A percentile compares a stretch with the other conserved stretches of the same genome.
Evolutionary conservation across 2,113 vertebrate species (phyloP).

Genomic region (Oreochromis niloticus): DNA sequence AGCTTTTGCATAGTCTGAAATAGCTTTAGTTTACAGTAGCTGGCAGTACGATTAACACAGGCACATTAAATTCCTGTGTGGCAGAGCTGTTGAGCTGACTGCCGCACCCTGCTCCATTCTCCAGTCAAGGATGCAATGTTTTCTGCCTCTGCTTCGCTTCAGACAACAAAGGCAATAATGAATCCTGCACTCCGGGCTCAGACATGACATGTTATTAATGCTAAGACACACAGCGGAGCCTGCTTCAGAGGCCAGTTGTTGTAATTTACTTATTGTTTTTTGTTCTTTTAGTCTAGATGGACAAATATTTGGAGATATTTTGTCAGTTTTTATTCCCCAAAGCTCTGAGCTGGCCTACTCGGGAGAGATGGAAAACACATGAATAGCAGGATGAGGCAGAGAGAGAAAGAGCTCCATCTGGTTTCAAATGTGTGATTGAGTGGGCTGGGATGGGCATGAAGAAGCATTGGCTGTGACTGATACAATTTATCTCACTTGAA

Average conservation of each 20-base stretch:
- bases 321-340: constrained; percentile 18
- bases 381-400: constrained; percentile 1
- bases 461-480: constrained; percentile 58
- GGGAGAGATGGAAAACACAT: constrained; percentile 7
- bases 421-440: constrained; percentile 58
- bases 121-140: constrained; percentile 34
- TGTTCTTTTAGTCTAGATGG: neutral
- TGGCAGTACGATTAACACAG: neutral
- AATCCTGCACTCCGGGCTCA: constrained; percentile 4
- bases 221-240: neutral
- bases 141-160: neutral
- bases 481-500: constrained; percentile 58
- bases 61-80: constrained; percentile 1
- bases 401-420: constrained; percentile 25
- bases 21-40: neutral
- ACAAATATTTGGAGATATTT: constrained; percentile 11
- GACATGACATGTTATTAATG: constrained; percentile 14
- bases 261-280: neutral
- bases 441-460: constrained; percentile 42
- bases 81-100: constrained; percentile 5
- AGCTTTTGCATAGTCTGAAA: neutral
- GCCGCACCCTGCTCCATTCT: constrained; percentile 37
- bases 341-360: neutral
- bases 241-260: neutral
- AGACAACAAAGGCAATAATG: constrained; percentile 34